A percentile compares a stretch with the other conserved stretches of the same genome.
Evolutionary conservation across 1,140 invertebrate genomes (phyloP).

Genomic region (Melipona quadrifasciata): DNA sequence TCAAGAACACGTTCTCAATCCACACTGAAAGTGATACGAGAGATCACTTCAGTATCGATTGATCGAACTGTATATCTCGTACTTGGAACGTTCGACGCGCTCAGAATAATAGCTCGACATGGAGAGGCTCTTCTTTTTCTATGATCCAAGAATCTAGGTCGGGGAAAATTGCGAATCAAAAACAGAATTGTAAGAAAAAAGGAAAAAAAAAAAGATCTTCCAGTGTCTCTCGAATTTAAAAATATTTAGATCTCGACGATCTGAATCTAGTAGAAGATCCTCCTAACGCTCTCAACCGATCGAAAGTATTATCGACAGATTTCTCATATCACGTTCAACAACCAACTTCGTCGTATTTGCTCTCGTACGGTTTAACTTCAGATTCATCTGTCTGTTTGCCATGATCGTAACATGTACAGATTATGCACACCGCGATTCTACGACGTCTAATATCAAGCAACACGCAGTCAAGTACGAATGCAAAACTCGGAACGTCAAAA

Average conservation of each 20-base stretch:
- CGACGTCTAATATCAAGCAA: background rate
- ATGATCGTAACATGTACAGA: constrained; percentile 35
- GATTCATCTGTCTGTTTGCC: constrained; percentile 24
- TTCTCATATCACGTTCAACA: background rate
- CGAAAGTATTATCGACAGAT: background rate
- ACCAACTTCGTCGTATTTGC: background rate
- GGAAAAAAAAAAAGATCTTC: background rate
- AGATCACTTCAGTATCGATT: background rate
- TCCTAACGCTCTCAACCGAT: background rate
- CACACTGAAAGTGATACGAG: background rate
- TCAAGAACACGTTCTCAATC: background rate
- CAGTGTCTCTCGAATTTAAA: background rate
- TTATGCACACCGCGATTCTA: background rate
- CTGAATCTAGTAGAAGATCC: background rate
- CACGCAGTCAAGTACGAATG: constrained; percentile 37
- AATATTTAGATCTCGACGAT: background rate
- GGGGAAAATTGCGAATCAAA: background rate
- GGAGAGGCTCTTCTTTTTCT: background rate
- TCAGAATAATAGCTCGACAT: constrained; percentile 23
- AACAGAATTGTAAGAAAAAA: background rate
- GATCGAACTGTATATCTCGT: background rate
- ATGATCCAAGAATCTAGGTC: background rate
- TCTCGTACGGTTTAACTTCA: background rate
- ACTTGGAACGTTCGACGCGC: constrained; percentile 39
- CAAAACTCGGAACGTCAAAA: constrained; percentile 6